Base-by-base conservation (phyloP, 2,113 vertebrate genomes). In the Eptesicus fuscus region DNA sequence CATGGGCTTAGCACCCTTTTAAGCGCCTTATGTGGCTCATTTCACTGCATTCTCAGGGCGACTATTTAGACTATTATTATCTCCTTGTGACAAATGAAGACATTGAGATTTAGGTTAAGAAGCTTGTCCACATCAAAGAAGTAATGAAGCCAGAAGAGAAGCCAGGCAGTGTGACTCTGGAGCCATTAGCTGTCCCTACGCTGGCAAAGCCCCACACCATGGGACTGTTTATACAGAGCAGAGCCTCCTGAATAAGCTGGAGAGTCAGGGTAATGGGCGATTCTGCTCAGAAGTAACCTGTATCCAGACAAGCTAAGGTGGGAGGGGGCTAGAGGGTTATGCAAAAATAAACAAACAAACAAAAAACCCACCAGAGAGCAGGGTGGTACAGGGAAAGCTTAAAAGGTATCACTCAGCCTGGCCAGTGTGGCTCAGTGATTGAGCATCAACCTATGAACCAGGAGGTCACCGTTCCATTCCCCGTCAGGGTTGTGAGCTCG, bases 41-140 rank as follows among this genome's bases (percentile, higher is more conserved):
- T 49, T 85, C 37, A 47, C 13, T 65, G 37, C 78, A 49, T 88
- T 30, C 40, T 90, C 67, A 14, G 40, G 25, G 11, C 10, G 42
- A 61, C 51, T 47, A 17, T 65, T 79, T 84, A 74, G 28, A 82
- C 40, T 74, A 20, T 30, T 44, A 78, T 51, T 28, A 59, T 84
- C 37, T 88, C 49, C 47, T 73, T 90, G 32, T 73, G 77, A 83
- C 0, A 7, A 61, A 80, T 82, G 51, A 95, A 88, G 61, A 69
- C 35, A 56, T 2, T 61, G 59, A 79, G 65, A 53, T 40, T n/a
- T 84, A 87, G 70, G 63, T 90, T 83, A 83, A 79, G 37, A 30
- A 67, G 79, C 56, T 73, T 84, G 40, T 32, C 63, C 12, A 77
- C 78, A 77, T 87, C 70, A 84, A 44, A 96, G 85, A 96, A 40